Conservation (phyloP, 2,113 vertebrate species). For the Chitala chitala region DNA sequence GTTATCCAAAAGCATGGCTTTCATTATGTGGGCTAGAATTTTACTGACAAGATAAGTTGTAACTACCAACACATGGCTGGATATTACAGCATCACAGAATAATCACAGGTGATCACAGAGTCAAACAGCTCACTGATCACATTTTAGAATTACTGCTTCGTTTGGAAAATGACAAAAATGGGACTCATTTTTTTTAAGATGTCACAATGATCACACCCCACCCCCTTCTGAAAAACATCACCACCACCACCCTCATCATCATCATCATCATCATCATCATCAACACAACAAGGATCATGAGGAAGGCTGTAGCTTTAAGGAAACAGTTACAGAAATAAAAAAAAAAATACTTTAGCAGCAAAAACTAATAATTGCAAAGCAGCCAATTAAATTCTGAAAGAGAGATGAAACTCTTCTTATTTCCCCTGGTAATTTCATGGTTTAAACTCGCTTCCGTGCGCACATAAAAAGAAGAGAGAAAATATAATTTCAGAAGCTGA, state of each 20-base stretch:
- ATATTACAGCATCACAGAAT: too few relatives aligned
- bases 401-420: conserved; percentile 99
- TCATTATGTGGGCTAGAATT: too few relatives aligned
- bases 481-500: conserved; percentile 99
- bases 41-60: too few relatives aligned
- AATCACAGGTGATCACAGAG: too few relatives aligned
- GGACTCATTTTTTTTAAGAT: too few relatives aligned
- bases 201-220: neutral
- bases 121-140: too few relatives aligned
- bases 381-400: conserved; percentile 99
- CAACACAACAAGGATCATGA: conserved; percentile 45
- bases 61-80: too few relatives aligned
- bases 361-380: conserved; percentile 99
- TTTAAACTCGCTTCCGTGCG: conserved; percentile 98
- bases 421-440: conserved; percentile 99
- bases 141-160: too few relatives aligned
- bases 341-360: conserved; percentile 98
- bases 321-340: conserved; percentile 96
- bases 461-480: conserved; percentile 91
- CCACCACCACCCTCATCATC: neutral
- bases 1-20: too few relatives aligned
- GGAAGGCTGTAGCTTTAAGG: conserved; percentile 87
- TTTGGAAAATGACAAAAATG: neutral
- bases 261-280: conserved; percentile 17
- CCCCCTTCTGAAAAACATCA: neutral